phyloP scores from a whole-genome alignment of 2,113 vertebrate species.

The Chloroceryle aenea region DNA sequence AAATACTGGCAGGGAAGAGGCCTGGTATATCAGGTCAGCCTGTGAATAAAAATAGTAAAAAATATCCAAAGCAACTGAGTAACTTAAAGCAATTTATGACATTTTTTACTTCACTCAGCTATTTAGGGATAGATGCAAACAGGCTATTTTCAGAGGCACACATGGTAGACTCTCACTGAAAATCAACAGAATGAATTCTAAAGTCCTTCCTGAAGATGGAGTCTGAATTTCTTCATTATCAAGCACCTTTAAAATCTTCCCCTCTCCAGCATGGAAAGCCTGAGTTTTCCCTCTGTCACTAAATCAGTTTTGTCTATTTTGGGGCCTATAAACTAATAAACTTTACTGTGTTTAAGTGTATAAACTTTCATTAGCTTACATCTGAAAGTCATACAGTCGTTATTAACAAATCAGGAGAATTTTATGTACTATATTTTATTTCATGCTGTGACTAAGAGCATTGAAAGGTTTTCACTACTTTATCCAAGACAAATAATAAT shows the following conservation, averaged over 20 bases:
- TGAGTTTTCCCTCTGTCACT: neutral
- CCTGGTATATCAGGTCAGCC: neutral
- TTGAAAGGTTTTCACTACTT: neutral
- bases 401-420: conserved; percentile 26
- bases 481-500: conserved; percentile 5
- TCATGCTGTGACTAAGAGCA: conserved; percentile 71
- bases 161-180: neutral
- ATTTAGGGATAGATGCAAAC: conserved; percentile 19
- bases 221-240: neutral
- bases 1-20: neutral
- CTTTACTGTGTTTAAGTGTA: neutral
- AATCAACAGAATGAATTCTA: neutral
- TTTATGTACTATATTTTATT: conserved; percentile 68
- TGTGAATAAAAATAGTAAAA: neutral
- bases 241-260: neutral
- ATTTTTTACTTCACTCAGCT: conserved; percentile 15
- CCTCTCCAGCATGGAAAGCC: neutral
- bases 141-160: conserved; percentile 40
- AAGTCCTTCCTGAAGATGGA: conserved; percentile 12
- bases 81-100: neutral
- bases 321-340: neutral
- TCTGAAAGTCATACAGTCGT: conserved; percentile 2
- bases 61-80: neutral
- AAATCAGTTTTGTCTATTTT: neutral
- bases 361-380: neutral